Conservation (phyloP, 2,797 vertebrate genomes). For the Chaetophractus vellerosus region DNA sequence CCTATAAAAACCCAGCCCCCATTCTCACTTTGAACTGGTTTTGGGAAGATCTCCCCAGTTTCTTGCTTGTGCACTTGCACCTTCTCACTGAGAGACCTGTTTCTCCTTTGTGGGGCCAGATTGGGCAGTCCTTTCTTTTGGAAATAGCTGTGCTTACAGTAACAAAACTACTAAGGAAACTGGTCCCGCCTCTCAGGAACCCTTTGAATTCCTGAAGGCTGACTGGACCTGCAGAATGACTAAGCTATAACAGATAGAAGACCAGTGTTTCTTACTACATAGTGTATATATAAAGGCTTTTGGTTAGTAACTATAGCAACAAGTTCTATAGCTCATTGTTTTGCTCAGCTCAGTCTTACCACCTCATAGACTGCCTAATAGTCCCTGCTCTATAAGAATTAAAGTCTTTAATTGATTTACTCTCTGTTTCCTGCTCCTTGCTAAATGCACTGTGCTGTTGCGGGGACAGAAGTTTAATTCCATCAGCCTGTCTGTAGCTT, state of each 20-base stretch:
- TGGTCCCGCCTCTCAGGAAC: background rate
- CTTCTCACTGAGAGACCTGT: too few relatives aligned
- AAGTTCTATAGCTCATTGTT: conserved; percentile 59
- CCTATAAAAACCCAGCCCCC: too few relatives aligned
- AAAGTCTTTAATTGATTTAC: conserved; percentile 5
- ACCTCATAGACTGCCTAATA: background rate
- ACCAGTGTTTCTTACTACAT: conserved; percentile 30
- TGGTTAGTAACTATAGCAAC: conserved; percentile 69
- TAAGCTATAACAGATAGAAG: background rate
- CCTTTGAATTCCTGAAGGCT: conserved; percentile 50
- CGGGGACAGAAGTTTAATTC: background rate
- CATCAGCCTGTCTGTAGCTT: background rate
- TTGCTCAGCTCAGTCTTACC: background rate
- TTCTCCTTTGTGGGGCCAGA: too few relatives aligned
- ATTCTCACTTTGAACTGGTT: too few relatives aligned
- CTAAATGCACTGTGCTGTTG: background rate
- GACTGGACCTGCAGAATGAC: conserved; percentile 53
- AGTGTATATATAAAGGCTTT: background rate
- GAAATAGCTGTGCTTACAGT: too few relatives aligned
- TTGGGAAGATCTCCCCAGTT: too few relatives aligned
- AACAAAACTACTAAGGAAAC: conserved; percentile 7
- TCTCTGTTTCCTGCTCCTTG: background rate
- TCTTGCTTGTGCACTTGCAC: too few relatives aligned
- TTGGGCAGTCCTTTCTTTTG: too few relatives aligned
- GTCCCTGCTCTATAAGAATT: background rate